Percentiles rank a stretch among this genome's conserved stretches.
Conservation (phyloP, 2,113 vertebrate genomes). For the Cricetomys ansorgei region DNA sequence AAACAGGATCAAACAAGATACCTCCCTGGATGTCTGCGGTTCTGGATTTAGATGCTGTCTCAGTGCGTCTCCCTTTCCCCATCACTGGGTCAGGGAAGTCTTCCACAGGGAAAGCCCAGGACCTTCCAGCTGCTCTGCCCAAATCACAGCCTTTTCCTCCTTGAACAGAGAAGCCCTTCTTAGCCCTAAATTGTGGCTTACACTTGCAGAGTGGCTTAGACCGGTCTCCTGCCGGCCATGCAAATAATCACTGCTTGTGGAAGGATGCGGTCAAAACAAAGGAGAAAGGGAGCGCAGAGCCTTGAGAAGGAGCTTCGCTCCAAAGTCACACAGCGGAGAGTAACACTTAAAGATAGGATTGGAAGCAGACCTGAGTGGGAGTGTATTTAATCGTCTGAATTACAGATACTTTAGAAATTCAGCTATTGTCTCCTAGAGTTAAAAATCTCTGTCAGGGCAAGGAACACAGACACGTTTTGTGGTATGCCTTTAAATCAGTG, state of each 20-base stretch:
- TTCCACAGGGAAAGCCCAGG: not conserved
- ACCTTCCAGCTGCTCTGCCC: not conserved
- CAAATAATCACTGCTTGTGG: not conserved
- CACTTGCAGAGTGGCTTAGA: not conserved
- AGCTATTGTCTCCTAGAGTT: not conserved
- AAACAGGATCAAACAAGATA: not conserved
- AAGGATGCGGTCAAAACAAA: slow-evolving; percentile 47
- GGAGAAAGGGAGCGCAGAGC: not conserved
- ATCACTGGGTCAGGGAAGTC: not conserved
- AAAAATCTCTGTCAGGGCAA: not conserved
- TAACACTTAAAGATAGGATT: not conserved
- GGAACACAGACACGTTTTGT: not conserved
- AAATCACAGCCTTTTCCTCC: not conserved
- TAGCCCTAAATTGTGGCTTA: slow-evolving; percentile 59
- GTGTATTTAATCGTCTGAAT: not conserved
- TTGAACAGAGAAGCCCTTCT: slow-evolving; percentile 22
- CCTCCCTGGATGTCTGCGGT: no score
- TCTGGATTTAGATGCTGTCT: not conserved
- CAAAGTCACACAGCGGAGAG: not conserved
- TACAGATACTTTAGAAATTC: not conserved
- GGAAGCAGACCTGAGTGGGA: not conserved
- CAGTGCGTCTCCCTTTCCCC: not conserved
- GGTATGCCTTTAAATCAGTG: not conserved
- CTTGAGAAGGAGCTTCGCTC: not conserved
- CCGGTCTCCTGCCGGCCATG: not conserved